A percentile compares a stretch with the other conserved stretches of the same genome.
Conservation (phyloP, 2,888 invertebrate genomes). For the Chrysomela aeneicollis region DNA sequence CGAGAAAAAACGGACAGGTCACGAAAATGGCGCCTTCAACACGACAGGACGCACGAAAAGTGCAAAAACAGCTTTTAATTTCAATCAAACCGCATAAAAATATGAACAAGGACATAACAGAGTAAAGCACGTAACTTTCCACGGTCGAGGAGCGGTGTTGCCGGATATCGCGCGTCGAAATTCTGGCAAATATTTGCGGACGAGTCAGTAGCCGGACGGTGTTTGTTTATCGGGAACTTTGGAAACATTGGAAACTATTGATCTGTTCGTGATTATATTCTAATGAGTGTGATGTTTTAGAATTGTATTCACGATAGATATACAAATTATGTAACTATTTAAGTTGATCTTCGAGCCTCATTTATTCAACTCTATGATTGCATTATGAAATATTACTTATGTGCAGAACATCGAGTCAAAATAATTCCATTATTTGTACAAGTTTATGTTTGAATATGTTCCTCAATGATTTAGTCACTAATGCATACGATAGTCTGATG, state of each 20-base stretch:
- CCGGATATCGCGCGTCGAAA: slow-evolving; percentile 23
- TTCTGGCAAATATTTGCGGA: slow-evolving; percentile 13
- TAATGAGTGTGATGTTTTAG: too few relatives aligned
- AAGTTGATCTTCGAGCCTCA: too few relatives aligned
- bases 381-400: too few relatives aligned
- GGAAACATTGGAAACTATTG: background rate
- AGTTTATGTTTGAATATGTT: too few relatives aligned
- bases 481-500: too few relatives aligned
- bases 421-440: too few relatives aligned
- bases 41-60: slow-evolving; percentile 19
- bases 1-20: background rate
- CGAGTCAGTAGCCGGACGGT: background rate
- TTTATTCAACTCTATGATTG: too few relatives aligned
- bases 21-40: slow-evolving; percentile 22
- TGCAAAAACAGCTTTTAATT: slow-evolving; percentile 35
- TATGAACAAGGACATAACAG: slow-evolving; percentile 39
- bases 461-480: too few relatives aligned
- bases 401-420: too few relatives aligned
- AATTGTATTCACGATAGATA: too few relatives aligned
- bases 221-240: background rate
- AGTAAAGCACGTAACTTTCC: slow-evolving; percentile 44
- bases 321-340: too few relatives aligned
- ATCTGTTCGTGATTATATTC: too few relatives aligned
- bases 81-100: slow-evolving; percentile 40
- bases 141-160: slow-evolving; percentile 36